A percentile compares a stretch with the other conserved stretches of the same genome.
Conservation (phyloP, 2,113 vertebrate species). For the Ammodytes dubius region DNA sequence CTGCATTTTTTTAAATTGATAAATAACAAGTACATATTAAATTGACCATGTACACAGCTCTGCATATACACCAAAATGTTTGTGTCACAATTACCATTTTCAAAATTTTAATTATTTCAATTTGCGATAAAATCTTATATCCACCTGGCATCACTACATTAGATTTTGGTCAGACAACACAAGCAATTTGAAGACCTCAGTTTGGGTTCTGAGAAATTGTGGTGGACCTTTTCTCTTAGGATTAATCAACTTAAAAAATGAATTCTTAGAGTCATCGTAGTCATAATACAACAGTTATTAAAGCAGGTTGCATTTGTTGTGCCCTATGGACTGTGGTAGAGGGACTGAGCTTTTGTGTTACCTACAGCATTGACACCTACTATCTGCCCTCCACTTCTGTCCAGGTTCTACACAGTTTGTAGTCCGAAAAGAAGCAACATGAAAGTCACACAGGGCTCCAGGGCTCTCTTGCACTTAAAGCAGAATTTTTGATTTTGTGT, state of each 20-base stretch:
- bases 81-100: too few species aligned
- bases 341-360: not conserved
- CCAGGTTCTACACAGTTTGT: not conserved
- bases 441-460: slow-evolving; percentile 58
- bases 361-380: not conserved
- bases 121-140: too few species aligned
- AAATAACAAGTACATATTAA: not conserved
- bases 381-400: not conserved
- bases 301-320: not conserved
- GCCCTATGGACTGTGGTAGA: not conserved
- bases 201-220: not conserved
- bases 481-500: slow-evolving; percentile 66
- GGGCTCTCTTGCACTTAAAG: slow-evolving; percentile 66
- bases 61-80: not conserved
- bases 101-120: too few species aligned
- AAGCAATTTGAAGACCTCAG: not conserved
- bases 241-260: not conserved
- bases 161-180: not conserved
- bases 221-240: not conserved
- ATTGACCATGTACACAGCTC: not conserved
- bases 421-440: slow-evolving; percentile 42
- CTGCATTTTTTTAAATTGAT: not conserved
- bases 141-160: not conserved
- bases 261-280: not conserved
- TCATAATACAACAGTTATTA: not conserved